Base-by-base conservation (phyloP, 2,888 invertebrate species). In the Acrocyrtus sp. region DNA sequence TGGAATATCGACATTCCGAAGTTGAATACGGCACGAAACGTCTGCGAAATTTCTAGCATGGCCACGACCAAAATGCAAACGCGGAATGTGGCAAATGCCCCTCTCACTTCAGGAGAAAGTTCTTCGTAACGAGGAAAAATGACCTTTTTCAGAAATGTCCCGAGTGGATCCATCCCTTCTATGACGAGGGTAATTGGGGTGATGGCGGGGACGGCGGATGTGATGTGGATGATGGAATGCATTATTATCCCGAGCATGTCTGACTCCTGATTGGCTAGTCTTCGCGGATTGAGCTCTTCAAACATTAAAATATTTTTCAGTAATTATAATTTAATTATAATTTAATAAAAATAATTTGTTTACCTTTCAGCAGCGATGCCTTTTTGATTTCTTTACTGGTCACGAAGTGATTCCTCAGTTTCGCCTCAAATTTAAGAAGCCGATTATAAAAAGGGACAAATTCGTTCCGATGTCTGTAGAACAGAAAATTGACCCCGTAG, bases 341-440 rank as follows among this genome's bases (percentile, higher is more conserved):
- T 39, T 39, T n/a, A n/a, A n/a, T n/a, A n/a, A n/a, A n/a, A n/a
- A n/a, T n/a, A n/a, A n/a, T n/a, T n/a, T n/a, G 0, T 15, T 47
- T 29, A 61, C 60, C 50, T 61, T 58, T 58, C 26, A 58, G n/a
- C 45, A 58, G 24, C 0, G 58, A 58, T 10, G 58, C 58, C 2
- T 17, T 19, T 22, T 24, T 48, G 5, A 61, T 19, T 19, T 29
- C 34, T n/a, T 12, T 29, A 8, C 34, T 34, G 29, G 50, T 17
- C 2, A 60, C 48, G 29, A 47, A 48, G 2, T 27, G n/a, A 3
- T 19, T 21, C 15, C 60, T 27, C 12, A 61, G 1, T n/a, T 21
- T 15, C 1, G 39, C 12, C 50, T 61, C 61, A 6, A 61, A 50
- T 48, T 3, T 12, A 17, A 61, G 61, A 3, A 61, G 39, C 0